Conservation (phyloP, 2,888 invertebrate genomes). For the Hirtodrosophila alboralis region DNA sequence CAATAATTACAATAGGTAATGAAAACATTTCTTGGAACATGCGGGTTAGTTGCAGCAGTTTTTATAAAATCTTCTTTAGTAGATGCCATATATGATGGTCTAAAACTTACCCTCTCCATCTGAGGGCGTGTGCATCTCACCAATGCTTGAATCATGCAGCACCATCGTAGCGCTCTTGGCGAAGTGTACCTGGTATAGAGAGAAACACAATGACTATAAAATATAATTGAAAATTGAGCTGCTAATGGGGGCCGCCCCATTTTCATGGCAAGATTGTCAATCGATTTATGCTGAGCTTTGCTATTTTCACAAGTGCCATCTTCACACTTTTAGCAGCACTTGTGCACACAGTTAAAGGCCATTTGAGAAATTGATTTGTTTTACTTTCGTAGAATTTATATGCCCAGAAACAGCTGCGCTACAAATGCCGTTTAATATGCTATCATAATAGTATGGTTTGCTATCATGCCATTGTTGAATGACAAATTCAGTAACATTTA, state of each 20-base stretch:
- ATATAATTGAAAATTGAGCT: constrained; percentile 10
- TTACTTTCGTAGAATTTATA: constrained; percentile 10
- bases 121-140: constrained; percentile 73
- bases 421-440: neutral
- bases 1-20: too few relatives aligned
- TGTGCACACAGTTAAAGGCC: constrained; percentile 35
- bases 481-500: neutral
- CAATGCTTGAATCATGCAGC: constrained; percentile 84
- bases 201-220: constrained; percentile 18
- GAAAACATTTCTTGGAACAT: too few relatives aligned
- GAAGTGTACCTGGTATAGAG: constrained; percentile 87
- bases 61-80: too few relatives aligned
- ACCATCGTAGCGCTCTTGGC: constrained; percentile 85
- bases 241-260: constrained; percentile 1
- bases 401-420: neutral
- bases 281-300: constrained; percentile 59
- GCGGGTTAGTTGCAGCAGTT: too few relatives aligned
- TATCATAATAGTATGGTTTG: constrained; percentile 4
- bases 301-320: constrained; percentile 40
- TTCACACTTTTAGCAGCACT: constrained; percentile 30
- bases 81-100: neutral
- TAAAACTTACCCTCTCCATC: constrained; percentile 68
- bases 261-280: constrained; percentile 21
- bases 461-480: constrained; percentile 1
- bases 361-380: constrained; percentile 21